phyloP scores from a whole-genome alignment of 1,140 invertebrate genomes.

The Sminthurides bifidus region DNA sequence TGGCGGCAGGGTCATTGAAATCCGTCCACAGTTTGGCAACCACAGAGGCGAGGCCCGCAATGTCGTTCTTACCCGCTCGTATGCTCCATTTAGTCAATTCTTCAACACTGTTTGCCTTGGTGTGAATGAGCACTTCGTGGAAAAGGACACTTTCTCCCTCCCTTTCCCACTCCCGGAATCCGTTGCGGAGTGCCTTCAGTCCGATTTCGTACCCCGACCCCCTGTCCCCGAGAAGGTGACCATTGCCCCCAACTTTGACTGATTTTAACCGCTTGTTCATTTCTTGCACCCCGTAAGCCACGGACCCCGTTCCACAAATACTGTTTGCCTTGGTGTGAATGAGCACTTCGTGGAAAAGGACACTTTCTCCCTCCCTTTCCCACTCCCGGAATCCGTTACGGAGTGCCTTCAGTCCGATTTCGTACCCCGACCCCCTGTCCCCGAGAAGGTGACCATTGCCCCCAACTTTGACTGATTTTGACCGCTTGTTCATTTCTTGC shows the following conservation, averaged over 20 bases:
- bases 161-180: constrained; percentile 14
- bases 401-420: constrained; percentile 7
- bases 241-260: constrained; percentile 22
- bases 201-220: constrained; percentile 19
- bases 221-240: constrained; percentile 20
- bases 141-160: constrained; percentile 7
- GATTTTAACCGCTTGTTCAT: constrained; percentile 5
- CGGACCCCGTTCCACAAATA: constrained; percentile 19
- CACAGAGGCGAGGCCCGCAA: constrained; percentile 14
- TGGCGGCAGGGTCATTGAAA: constrained; percentile 1
- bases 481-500: constrained; percentile 1
- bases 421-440: constrained; percentile 21
- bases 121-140: constrained; percentile 3
- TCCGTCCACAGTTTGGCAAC: constrained; percentile 11
- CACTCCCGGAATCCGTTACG: constrained; percentile 8
- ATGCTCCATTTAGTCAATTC: constrained; percentile 16
- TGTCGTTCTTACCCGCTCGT: constrained; percentile 10
- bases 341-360: constrained; percentile 7
- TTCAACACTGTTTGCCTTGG: not conserved
- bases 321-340: not conserved
- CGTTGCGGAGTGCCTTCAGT: constrained; percentile 2
- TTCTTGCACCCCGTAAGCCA: not conserved
- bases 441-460: constrained; percentile 22
- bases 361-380: constrained; percentile 11
- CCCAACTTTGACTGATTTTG: constrained; percentile 16